A percentile compares a stretch with the other conserved stretches of the same genome.
Conservation (phyloP, 2,888 invertebrate species). For the Dorcus parallelipipedus region DNA sequence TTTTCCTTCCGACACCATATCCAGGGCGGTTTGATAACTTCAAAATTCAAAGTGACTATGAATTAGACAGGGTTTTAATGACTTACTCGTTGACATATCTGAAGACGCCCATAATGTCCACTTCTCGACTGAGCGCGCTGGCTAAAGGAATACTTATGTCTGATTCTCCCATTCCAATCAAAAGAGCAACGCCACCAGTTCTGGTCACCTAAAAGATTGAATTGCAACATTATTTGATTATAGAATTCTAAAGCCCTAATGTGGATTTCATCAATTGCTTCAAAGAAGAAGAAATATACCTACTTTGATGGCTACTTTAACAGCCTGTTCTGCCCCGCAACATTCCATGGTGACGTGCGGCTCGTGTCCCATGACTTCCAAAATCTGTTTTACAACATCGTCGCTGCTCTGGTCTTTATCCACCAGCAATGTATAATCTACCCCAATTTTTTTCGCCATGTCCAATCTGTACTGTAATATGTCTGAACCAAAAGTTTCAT, state of each 20-base stretch:
- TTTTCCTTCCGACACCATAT: conserved; percentile 72
- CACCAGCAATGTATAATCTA: conserved; percentile 65
- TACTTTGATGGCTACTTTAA: conserved; percentile 74
- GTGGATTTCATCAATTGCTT: neutral
- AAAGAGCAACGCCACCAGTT: conserved; percentile 79
- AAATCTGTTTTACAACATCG: conserved; percentile 58
- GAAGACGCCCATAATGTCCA: conserved; percentile 91
- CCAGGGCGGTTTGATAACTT: conserved; percentile 77
- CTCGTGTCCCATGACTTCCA: conserved; percentile 57
- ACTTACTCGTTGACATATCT: conserved; percentile 87
- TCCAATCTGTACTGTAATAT: conserved; percentile 67
- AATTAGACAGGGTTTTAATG: conserved; percentile 1
- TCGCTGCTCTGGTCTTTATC: conserved; percentile 56
- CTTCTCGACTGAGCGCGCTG: conserved; percentile 76
- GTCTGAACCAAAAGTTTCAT: conserved; percentile 52
- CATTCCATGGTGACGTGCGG: conserved; percentile 85
- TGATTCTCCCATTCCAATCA: conserved; percentile 83
- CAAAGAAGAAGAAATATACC: conserved; percentile 50
- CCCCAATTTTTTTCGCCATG: conserved; percentile 75
- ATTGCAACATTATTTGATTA: neutral
- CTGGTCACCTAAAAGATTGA: conserved; percentile 66
- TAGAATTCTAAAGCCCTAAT: too few relatives aligned
- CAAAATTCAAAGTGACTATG: neutral
- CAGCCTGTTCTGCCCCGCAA: conserved; percentile 77
- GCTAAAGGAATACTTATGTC: conserved; percentile 80